These are phyloP conservation scores for Arbacia lixula DNA, from an alignment of 53 echinoderm and acorn worm genomes.

Conservation along the genomic window DNA sequence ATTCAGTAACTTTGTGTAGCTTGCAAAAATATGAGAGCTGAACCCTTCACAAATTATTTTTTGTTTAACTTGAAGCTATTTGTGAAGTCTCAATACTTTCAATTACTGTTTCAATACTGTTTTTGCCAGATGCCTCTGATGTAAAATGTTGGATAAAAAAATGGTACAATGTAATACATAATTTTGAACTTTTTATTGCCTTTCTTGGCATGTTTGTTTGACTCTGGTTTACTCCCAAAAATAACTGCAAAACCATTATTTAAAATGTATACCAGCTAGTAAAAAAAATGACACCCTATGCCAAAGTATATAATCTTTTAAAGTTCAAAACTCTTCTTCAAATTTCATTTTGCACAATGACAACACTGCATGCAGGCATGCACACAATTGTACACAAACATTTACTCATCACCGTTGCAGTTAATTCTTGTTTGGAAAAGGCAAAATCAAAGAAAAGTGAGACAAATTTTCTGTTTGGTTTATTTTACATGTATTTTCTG, in stretches of 20 bases:
- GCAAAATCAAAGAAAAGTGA: slow-evolving; percentile 8
- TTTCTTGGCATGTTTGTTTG: slow-evolving; percentile 23
- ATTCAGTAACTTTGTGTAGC: slow-evolving; percentile 15
- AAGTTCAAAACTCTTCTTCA: slow-evolving; percentile 22
- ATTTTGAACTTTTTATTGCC: slow-evolving; percentile 14
- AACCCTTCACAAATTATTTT: slow-evolving; percentile 26
- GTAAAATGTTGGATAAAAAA: slow-evolving; percentile 2
- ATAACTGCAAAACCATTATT: slow-evolving; percentile 17
- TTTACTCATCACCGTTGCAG: slow-evolving; percentile 18
- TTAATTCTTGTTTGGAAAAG: slow-evolving; percentile 25
- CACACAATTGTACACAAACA: slow-evolving; percentile 3
- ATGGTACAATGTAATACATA: slow-evolving; percentile 22
- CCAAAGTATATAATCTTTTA: slow-evolving; percentile 27
- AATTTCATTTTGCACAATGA: slow-evolving; percentile 14
- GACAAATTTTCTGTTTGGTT: slow-evolving; percentile 16
- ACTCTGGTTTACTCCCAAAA: slow-evolving; percentile 21
- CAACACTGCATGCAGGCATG: slow-evolving; percentile 20
- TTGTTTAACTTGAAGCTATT: slow-evolving; percentile 26
- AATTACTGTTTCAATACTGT: slow-evolving; percentile 7
- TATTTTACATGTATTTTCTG: slow-evolving; percentile 26
- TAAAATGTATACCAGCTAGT: slow-evolving; percentile 27
- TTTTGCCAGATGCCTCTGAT: slow-evolving; percentile 18
- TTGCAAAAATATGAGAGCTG: slow-evolving; percentile 26
- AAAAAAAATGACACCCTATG: slow-evolving; percentile 22
- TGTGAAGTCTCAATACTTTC: slow-evolving; percentile 30